phyloP scores from a whole-genome alignment of 92 coral and sea anemone species.

The Ricordea florida region DNA sequence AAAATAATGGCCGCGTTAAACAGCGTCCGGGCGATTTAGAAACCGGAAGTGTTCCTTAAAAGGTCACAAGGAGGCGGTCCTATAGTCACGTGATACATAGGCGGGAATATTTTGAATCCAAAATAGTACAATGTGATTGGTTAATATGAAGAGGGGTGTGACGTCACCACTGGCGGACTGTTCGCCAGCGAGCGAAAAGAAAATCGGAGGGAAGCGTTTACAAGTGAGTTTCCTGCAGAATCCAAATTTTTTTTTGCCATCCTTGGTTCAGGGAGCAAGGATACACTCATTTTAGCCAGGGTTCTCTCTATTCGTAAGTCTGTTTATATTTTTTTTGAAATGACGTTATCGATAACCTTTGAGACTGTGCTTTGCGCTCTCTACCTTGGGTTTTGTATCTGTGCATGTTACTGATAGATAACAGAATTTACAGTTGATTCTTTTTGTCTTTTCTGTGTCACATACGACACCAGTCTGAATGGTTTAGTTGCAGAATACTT shows the following conservation, averaged over 20 bases:
- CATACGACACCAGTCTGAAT: not conserved
- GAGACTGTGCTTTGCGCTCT: constrained; percentile 23
- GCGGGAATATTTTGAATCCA: constrained; percentile 96
- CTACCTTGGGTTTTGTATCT: constrained; percentile 23
- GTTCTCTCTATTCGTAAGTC: constrained; percentile 8
- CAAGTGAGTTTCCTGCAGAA: constrained; percentile 77
- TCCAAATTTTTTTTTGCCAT: constrained; percentile 75
- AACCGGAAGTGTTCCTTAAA: constrained; percentile 77
- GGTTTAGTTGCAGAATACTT: not conserved
- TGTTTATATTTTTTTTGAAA: not conserved
- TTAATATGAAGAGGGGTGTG: constrained; percentile 53
- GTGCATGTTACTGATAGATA: constrained; percentile 15
- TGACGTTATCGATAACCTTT: not conserved
- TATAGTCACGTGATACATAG: constrained; percentile 80
- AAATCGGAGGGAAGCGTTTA: constrained; percentile 62
- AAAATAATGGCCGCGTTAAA: too few species aligned
- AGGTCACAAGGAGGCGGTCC: constrained; percentile 77
- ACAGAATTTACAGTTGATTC: not conserved
- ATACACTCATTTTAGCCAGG: not conserved
- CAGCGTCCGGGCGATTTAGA: not conserved
- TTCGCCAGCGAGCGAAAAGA: constrained; percentile 77
- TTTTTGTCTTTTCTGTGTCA: not conserved
- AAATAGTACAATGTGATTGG: constrained; percentile 72
- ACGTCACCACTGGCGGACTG: constrained; percentile 86
- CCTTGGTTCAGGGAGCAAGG: constrained; percentile 40